Conservation (phyloP, 2,113 vertebrate species). For the Periophthalmus modestus region DNA sequence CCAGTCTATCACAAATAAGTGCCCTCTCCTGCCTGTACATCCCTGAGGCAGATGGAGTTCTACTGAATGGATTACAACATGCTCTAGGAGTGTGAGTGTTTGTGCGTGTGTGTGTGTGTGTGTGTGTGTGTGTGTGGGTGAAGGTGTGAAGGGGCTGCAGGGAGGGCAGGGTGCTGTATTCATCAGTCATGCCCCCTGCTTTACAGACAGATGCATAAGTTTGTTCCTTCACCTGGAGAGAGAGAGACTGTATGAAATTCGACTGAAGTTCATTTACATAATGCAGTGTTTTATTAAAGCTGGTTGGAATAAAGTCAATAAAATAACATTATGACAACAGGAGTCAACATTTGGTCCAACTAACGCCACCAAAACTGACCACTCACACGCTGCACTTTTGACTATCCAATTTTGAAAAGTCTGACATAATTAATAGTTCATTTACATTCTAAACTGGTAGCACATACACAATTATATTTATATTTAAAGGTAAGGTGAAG, state of each 20-base stretch:
- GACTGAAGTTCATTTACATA: not conserved
- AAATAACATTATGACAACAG: too few species aligned
- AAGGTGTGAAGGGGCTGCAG: constrained; percentile 15
- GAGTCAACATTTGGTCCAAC: too few species aligned
- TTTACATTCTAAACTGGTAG: too few species aligned
- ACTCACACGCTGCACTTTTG: too few species aligned
- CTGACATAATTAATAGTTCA: too few species aligned
- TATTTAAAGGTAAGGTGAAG: too few species aligned
- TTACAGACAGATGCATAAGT: not conserved
- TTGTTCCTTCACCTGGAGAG: not conserved
- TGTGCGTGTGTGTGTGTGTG: too few species aligned
- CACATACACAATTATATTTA: too few species aligned
- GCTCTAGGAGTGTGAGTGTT: not conserved
- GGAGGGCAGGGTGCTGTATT: constrained; percentile 10
- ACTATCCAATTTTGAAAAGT: too few species aligned
- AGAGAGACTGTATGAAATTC: not conserved
- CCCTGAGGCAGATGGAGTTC: constrained; percentile 21
- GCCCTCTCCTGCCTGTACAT: constrained; percentile 22
- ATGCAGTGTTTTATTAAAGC: not conserved
- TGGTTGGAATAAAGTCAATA: too few species aligned
- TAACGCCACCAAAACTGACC: too few species aligned
- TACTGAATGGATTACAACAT: constrained; percentile 24
- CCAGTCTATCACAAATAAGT: constrained; percentile 31
- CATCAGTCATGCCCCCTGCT: constrained; percentile 15
- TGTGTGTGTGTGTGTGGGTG: not conserved